phyloP scores from a whole-genome alignment of 2,113 vertebrate species.

The Urocolius indicus region DNA sequence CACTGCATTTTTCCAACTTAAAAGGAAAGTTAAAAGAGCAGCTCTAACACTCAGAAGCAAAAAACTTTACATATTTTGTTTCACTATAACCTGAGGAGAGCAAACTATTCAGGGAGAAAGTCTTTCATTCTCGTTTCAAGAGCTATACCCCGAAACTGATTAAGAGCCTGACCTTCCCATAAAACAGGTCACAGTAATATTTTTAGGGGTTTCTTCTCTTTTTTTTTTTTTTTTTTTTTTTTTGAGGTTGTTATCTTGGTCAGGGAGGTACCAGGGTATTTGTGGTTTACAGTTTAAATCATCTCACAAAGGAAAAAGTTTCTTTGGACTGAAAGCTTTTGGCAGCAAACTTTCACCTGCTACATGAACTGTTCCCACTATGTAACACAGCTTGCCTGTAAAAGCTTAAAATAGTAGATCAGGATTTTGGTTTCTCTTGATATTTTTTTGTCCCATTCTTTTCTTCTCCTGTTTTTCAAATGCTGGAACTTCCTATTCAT shows the following conservation, averaged over 20 bases:
- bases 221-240: not conserved
- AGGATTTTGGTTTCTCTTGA: conserved; percentile 5
- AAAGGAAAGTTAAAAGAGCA: conserved; percentile 80
- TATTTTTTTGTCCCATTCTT: not conserved
- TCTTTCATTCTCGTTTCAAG: conserved; percentile 79
- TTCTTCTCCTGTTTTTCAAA: not conserved
- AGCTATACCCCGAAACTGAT: conserved; percentile 73
- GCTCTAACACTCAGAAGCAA: conserved; percentile 72
- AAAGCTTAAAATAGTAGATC: conserved; percentile 46
- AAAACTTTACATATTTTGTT: conserved; percentile 82
- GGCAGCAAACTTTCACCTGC: conserved; percentile 64
- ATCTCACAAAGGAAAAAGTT: conserved; percentile 63
- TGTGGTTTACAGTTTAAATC: conserved; percentile 67
- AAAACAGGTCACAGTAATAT: conserved; percentile 63
- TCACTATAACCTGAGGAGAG: conserved; percentile 74
- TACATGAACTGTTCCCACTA: conserved; percentile 33
- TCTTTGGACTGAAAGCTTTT: conserved; percentile 55
- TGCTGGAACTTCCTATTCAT: not conserved
- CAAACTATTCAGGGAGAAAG: conserved; percentile 73
- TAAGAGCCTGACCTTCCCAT: conserved; percentile 70
- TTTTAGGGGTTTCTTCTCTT: conserved; percentile 51
- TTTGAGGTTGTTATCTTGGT: conserved; percentile 42
- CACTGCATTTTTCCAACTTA: conserved; percentile 75
- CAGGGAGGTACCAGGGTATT: conserved; percentile 63
- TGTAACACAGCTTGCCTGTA: conserved; percentile 32